Base-by-base conservation (phyloP, 2,113 vertebrate species). In the Charadrius vociferus region DNA sequence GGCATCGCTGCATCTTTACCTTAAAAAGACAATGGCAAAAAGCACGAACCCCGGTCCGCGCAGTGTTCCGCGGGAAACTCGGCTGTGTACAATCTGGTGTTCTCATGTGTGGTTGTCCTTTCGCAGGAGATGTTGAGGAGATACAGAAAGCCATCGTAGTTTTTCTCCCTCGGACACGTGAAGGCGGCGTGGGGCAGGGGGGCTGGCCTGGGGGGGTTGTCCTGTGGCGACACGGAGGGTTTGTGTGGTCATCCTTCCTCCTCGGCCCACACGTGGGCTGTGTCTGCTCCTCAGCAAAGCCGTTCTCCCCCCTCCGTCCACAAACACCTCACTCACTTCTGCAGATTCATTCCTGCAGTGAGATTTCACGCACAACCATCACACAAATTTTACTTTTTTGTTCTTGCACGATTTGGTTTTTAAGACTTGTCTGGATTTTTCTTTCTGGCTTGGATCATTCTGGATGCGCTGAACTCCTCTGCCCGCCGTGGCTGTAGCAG, bases 151-250 rank as follows among this genome's bases (percentile, higher is more conserved):
- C 15, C 18, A 30, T 17, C 6, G 8, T 8, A 12, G 19, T 13
- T 50, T 49, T 37, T 59, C 4, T 45, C 13, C 63, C 61, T 5
- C 13, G 19, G 50, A 58, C 19, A 1, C 1, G 1, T 3, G 23
- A 26, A 1, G 0, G 32, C 0, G 2, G 23, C 1, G 11, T 8
- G 23, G 72, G 67, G 66, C 24, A 9, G 49, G 21, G 4, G 74
- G 10, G 19, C 5, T 3, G 79, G 32, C 16, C 2, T 34, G 21
- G 47, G 7, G 81, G 13, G 23, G 7, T 15, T 5, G 14, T 50
- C 7, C 1, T 3, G 7, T 17, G 53, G 19, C 5, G 56, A 53
- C 15, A 15, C 3, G 1, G 72, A 3, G 16, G 52, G 30, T 50
- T 75, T 24, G 17, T 24, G 2, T 1, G 45, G 34, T 65, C 67